Conservation (phyloP, 2,797 vertebrate species). For the Leucoraja ocellata region DNA sequence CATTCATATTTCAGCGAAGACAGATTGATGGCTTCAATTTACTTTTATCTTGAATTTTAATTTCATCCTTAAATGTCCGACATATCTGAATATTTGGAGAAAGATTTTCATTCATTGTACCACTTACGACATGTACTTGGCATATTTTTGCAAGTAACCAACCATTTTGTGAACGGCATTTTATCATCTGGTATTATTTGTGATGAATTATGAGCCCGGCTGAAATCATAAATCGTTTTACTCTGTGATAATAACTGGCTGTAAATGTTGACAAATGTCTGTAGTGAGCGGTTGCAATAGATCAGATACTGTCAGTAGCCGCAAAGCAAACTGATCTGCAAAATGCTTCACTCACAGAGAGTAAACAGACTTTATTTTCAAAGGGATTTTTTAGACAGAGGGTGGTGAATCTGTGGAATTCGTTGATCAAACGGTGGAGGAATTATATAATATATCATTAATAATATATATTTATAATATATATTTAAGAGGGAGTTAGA, state of each 20-base stretch:
- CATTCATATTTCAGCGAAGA: neutral
- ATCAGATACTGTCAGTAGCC: neutral
- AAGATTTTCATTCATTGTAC: neutral
- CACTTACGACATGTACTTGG: neutral
- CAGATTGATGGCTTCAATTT: conserved; percentile 15
- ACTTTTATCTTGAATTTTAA: neutral
- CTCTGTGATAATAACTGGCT: conserved; percentile 7
- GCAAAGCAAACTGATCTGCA: neutral
- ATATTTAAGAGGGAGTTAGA: too few species aligned
- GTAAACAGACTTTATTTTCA: too few species aligned
- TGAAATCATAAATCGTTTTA: conserved; percentile 15
- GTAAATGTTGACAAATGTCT: conserved; percentile 8
- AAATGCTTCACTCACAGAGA: neutral
- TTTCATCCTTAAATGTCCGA: neutral
- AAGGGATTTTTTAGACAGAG: neutral
- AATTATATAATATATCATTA: too few species aligned
- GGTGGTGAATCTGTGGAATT: too few species aligned
- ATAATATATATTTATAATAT: too few species aligned
- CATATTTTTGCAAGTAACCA: neutral
- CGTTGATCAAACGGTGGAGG: too few species aligned
- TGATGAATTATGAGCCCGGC: neutral
- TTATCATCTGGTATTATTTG: neutral
- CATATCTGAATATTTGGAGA: neutral
- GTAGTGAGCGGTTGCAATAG: neutral
- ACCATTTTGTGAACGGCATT: neutral